These are phyloP conservation scores for Equus przewalskii DNA, from an alignment of 2,113 vertebrate species.

Conservation along the genomic window DNA sequence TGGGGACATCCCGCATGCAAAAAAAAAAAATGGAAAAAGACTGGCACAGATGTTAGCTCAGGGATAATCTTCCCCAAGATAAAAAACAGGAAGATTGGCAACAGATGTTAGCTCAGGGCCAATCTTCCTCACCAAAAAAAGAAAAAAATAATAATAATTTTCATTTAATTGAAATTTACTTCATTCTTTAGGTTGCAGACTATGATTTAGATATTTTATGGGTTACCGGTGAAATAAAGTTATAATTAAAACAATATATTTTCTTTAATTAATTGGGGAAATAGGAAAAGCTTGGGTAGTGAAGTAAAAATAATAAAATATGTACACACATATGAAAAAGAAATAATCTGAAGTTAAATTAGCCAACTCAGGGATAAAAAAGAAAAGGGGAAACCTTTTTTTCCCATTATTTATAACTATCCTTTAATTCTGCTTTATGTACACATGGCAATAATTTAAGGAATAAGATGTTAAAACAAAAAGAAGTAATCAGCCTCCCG, in stretches of 20 bases:
- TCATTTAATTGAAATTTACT: neutral
- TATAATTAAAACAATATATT: neutral
- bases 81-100: no score
- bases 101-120: no score
- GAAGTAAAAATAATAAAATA: neutral
- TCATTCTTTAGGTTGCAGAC: neutral
- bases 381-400: rapidly evolving
- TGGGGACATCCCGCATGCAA: no score
- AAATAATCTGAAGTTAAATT: neutral
- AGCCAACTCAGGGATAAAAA: neutral
- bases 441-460: neutral
- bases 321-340: neutral
- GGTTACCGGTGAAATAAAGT: neutral
- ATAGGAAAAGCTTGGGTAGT: neutral
- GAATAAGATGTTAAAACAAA: neutral
- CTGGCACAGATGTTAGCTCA: no score
- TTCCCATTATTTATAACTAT: neutral
- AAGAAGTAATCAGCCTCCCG: neutral
- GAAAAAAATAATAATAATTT: neutral
- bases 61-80: no score
- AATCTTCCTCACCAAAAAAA: no score
- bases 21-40: no score
- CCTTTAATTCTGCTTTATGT: neutral
- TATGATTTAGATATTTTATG: neutral
- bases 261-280: neutral